Evolutionary conservation across 1,140 invertebrate genomes (phyloP).

Genomic region (Melipona quadrifasciata): DNA sequence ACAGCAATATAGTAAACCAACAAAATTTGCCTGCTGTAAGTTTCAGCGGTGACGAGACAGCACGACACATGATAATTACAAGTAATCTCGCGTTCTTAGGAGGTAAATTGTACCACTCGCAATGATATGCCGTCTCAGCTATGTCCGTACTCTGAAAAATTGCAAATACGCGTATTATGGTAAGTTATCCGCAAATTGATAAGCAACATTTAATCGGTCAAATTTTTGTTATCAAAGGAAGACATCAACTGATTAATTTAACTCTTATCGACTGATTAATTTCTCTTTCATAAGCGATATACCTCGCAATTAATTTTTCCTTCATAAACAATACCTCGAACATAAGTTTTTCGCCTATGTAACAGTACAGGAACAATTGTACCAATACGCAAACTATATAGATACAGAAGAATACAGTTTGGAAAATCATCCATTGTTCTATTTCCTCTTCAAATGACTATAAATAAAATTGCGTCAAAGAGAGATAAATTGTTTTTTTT

Average conservation of each 20-base stretch:
- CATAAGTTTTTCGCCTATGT: constrained; percentile 56
- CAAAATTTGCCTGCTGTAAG: constrained; percentile 71
- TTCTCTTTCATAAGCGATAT: background rate
- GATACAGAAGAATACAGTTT: constrained; percentile 40
- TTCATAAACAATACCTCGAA: constrained; percentile 33
- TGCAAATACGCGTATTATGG: too few relatives aligned
- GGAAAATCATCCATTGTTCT: background rate
- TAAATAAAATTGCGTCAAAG: background rate
- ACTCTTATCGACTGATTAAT: too few relatives aligned
- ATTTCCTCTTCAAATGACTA: constrained; percentile 19
- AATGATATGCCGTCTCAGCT: constrained; percentile 64
- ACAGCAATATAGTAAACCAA: constrained; percentile 59
- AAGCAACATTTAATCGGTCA: too few relatives aligned
- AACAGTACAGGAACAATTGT: constrained; percentile 63
- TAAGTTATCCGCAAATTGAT: background rate
- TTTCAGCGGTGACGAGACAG: constrained; percentile 57
- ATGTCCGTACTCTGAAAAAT: constrained; percentile 69
- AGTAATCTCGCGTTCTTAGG: constrained; percentile 55
- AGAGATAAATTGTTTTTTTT: background rate
- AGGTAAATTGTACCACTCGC: constrained; percentile 69
- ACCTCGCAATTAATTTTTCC: constrained; percentile 33
- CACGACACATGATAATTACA: constrained; percentile 68
- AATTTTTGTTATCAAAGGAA: too few relatives aligned
- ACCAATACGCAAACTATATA: constrained; percentile 50
- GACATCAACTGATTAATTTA: too few relatives aligned